A percentile compares a stretch with the other conserved stretches of the same genome.
Conservation (phyloP, 2,888 invertebrate genomes). For the Oegoconia quadripuncta region DNA sequence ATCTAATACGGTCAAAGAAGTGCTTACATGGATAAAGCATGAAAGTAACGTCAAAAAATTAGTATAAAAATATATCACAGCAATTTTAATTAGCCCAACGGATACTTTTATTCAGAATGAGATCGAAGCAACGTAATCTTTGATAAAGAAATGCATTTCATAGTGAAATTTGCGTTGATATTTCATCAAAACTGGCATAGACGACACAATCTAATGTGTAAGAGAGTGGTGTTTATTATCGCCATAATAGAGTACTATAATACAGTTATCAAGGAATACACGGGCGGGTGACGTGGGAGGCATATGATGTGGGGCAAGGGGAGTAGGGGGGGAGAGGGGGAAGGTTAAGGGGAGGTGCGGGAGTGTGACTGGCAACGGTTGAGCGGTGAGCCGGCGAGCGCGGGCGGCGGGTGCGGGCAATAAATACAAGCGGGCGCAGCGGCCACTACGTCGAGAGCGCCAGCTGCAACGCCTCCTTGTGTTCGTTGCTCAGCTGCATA, state of each 20-base stretch:
- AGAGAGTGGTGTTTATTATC: constrained; percentile 9
- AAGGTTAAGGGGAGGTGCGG: constrained; percentile 32
- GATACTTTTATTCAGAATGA: constrained; percentile 28
- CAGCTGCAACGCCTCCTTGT: constrained; percentile 90
- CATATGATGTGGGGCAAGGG: constrained; percentile 26
- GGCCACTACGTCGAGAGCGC: constrained; percentile 77
- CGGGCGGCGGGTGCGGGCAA: constrained; percentile 19
- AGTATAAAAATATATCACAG: constrained; percentile 76
- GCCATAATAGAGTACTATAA: constrained; percentile 7
- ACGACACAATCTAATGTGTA: constrained; percentile 19
- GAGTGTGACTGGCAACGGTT: too few species aligned
- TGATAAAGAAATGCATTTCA: constrained; percentile 11
- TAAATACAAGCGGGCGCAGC: constrained; percentile 9
- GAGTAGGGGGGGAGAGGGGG: too few species aligned
- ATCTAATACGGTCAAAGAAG: constrained; percentile 43
- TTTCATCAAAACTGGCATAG: constrained; percentile 2
- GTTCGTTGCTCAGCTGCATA: constrained; percentile 86
- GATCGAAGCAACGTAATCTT: constrained; percentile 21
- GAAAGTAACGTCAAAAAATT: constrained; percentile 52
- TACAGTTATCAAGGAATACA: background rate
- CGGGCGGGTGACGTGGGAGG: constrained; percentile 25
- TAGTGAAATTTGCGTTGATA: constrained; percentile 7
- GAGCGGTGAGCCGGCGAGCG: constrained; percentile 25
- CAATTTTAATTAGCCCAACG: constrained; percentile 68
- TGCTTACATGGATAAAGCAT: constrained; percentile 46